Evolutionary conservation across 92 coral and sea anemone species (phyloP), one percentile per base, ranked within the genome.

Genomic region (Porites rus): DNA sequence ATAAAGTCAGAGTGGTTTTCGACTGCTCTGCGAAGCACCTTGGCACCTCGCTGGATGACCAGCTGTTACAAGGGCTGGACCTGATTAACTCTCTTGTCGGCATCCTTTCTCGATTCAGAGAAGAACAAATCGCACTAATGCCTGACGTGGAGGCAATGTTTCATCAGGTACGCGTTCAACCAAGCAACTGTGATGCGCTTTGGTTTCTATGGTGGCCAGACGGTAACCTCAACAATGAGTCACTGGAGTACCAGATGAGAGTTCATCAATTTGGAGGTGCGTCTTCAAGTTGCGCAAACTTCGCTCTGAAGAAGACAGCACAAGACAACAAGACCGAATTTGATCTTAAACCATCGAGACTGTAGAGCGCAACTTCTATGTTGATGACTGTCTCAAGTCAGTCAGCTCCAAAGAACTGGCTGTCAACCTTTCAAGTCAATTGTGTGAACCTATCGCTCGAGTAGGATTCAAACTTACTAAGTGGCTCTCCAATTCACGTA

Each of bases 211-310:
- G 88, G 88, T 88, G 84, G 88, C 85, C 88, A 5, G 84, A 69
- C 7, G 88, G 92, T 38, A 24, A 83, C 25, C 6, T 75, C 8
- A 62, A 62, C 2, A 54, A 64, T 6, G 16, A 28, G 11, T 84
- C 88, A 56, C 59, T 61, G 31, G 84, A 69, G 51, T 83, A 83
- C 46, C 92, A 88, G 53, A 88, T 88, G 85, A 20, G 60, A 1
- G 92, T 88, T 11, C 85, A 88, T 67, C 58, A 75, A 12, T 88
- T 83, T 21, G 88, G 92, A n/a, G 92, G 84, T 2, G 74, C 70
- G 14, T 88, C 88, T 1, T 88, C 88, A 18, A 75, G 92, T 65
- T 83, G 84, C 62, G 88, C 92, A 24, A 88, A 76, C 56, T 88
- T 52, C 53, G 88, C 79, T 10, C 50, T 87, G 10, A 51, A 70